Conservation (phyloP, 2,113 vertebrate genomes). For the Candoia aspera region DNA sequence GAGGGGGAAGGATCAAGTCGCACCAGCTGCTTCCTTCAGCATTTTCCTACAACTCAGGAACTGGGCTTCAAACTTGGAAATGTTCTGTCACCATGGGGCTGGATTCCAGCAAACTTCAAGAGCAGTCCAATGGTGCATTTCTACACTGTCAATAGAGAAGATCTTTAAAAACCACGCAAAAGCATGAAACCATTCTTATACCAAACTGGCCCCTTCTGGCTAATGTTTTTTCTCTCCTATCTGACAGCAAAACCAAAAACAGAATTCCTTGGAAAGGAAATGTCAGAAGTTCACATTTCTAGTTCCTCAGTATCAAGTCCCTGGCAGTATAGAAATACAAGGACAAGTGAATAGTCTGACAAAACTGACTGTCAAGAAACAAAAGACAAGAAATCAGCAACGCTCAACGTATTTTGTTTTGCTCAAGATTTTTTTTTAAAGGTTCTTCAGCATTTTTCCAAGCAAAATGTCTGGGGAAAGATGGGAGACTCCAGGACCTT, state of each 20-base stretch:
- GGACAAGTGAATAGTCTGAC: not conserved
- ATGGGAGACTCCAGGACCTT: not conserved
- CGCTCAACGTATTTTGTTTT: no score
- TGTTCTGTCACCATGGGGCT: not conserved
- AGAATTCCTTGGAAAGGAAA: no score
- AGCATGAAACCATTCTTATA: not conserved
- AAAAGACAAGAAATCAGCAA: not conserved
- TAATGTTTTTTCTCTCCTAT: not conserved
- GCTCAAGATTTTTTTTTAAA: no score
- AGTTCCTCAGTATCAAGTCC: not conserved
- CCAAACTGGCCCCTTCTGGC: not conserved
- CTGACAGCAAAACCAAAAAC: not conserved
- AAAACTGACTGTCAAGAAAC: not conserved
- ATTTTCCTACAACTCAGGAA: not conserved
- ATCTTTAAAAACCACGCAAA: not conserved
- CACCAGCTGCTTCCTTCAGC: not conserved
- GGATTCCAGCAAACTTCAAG: not conserved
- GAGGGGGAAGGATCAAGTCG: slow-evolving; percentile 26
- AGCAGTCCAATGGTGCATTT: not conserved
- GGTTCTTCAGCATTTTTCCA: not conserved
- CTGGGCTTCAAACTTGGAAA: not conserved
- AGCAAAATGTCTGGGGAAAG: not conserved
- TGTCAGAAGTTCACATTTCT: no score
- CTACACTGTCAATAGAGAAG: not conserved
- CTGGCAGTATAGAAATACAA: not conserved